These are phyloP conservation scores for Syrmaticus mikado DNA, from an alignment of 2,113 vertebrate genomes.

Conservation along the genomic window DNA sequence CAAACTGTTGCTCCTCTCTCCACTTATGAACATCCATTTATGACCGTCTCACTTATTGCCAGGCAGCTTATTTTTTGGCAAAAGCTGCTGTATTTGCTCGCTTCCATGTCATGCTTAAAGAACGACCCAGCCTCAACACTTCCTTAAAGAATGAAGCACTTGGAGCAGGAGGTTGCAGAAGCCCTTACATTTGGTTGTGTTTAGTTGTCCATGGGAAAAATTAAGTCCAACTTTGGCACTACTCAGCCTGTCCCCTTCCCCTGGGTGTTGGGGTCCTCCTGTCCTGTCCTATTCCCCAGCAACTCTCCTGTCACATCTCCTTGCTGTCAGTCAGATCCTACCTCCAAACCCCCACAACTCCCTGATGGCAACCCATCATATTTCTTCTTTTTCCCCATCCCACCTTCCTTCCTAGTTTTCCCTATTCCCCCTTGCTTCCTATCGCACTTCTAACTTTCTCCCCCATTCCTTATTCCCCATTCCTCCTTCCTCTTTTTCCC, in stretches of 20 bases:
- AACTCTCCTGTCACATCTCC: not conserved
- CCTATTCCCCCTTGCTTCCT: not conserved
- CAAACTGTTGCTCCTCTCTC: not conserved
- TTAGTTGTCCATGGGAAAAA: rapidly evolving
- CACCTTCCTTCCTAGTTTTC: not conserved
- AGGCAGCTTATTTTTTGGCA: not conserved
- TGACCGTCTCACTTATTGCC: not conserved
- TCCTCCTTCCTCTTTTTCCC: too few relatives aligned
- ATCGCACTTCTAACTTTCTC: not conserved
- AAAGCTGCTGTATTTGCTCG: rapidly evolving
- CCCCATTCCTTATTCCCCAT: not conserved
- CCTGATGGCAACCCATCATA: not conserved
- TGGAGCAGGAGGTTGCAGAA: not conserved
- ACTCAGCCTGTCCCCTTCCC: not conserved
- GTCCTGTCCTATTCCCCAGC: not conserved
- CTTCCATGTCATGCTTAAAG: not conserved
- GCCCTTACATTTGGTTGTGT: rapidly evolving
- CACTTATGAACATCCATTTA: rapidly evolving
- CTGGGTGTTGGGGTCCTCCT: rapidly evolving
- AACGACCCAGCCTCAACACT: rapidly evolving
- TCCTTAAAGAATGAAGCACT: not conserved
- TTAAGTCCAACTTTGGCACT: not conserved
- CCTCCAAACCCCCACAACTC: not conserved
- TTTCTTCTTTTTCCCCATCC: not conserved
- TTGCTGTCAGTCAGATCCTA: rapidly evolving